Percentiles rank a stretch among this genome's conserved stretches.
These are phyloP conservation scores for Brachypodius melanocephalos DNA, from an alignment of 2,113 vertebrate genomes.

Conservation along the genomic window DNA sequence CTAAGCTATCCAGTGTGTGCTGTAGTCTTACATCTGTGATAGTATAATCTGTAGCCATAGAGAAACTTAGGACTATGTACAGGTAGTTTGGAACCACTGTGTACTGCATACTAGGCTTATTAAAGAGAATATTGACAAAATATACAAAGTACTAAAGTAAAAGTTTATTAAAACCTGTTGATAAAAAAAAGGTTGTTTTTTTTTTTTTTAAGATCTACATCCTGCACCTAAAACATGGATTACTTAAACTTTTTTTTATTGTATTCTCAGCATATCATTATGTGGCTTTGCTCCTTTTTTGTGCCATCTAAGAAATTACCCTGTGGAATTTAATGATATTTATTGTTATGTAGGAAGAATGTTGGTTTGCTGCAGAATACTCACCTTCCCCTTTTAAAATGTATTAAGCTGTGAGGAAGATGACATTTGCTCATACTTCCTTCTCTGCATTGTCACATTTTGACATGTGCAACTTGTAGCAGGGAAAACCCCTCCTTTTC, in stretches of 20 bases:
- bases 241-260: neutral
- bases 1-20: neutral
- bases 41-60: neutral
- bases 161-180: neutral
- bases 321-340: neutral
- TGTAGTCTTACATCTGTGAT: neutral
- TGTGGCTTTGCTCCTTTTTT: neutral
- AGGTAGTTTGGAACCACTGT: neutral
- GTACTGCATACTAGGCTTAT: neutral
- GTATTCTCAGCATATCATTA: neutral
- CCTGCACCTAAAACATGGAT: neutral
- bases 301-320: neutral
- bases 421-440: neutral
- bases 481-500: neutral
- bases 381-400: neutral
- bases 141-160: neutral
- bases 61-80: neutral
- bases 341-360: neutral
- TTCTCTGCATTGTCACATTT: neutral
- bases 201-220: neutral
- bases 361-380: neutral
- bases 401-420: neutral
- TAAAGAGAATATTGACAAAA: neutral
- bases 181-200: too few relatives aligned
- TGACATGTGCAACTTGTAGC: accelerated